Evolutionary conservation across 2,888 invertebrate genomes (phyloP).

Genomic region (Ashinkailepas kermadecensis): DNA sequence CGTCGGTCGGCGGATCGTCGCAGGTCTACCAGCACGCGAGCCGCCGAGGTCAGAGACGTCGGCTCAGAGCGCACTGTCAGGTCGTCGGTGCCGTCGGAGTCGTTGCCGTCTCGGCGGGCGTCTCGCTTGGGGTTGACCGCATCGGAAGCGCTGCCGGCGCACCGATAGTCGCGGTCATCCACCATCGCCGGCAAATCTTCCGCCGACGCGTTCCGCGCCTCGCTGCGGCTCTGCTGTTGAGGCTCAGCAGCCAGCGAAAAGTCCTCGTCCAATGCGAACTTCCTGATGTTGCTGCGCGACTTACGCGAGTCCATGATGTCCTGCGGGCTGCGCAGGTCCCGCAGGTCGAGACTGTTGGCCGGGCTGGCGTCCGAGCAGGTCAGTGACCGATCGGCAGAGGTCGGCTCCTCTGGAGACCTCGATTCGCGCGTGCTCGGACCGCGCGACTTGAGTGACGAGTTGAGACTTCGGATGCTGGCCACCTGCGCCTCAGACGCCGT

Average conservation of each 20-base stretch:
- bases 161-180: conserved; percentile 40
- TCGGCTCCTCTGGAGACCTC: conserved; percentile 22
- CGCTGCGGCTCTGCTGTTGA: conserved; percentile 26
- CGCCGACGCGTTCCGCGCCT: conserved; percentile 38
- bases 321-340: conserved; percentile 32
- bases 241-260: conserved; percentile 2
- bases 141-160: conserved; percentile 26
- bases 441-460: background rate
- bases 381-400: conserved; percentile 16
- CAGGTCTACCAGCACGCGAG: background rate
- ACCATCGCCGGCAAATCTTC: conserved; percentile 46
- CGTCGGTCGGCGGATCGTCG: background rate
- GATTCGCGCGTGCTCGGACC: background rate
- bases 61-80: background rate
- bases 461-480: conserved; percentile 26
- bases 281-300: conserved; percentile 32
- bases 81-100: conserved; percentile 30
- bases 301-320: conserved; percentile 33
- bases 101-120: conserved; percentile 26
- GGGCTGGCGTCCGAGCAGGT: conserved; percentile 21
- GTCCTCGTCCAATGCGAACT: conserved; percentile 33
- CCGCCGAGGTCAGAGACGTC: background rate
- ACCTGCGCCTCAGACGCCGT: conserved; percentile 34
- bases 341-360: conserved; percentile 28
- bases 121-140: background rate